Evolutionary conservation across 2,113 vertebrate genomes (phyloP).

Genomic region (Lampris megalopsis): DNA sequence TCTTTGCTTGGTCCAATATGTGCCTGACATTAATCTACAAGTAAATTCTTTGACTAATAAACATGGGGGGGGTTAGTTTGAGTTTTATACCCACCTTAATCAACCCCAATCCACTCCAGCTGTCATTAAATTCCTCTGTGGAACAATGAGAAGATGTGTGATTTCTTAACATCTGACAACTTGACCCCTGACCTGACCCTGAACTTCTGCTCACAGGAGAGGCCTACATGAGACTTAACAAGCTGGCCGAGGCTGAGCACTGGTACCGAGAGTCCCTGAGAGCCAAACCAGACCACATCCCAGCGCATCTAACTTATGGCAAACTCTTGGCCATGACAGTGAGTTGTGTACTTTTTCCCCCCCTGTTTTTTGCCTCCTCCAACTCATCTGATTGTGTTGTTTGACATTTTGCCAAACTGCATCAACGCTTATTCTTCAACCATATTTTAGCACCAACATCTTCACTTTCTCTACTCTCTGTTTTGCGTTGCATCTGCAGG

Average conservation of each 20-base stretch:
- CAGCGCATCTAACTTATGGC: slow-evolving; percentile 96
- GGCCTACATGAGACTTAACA: slow-evolving; percentile 94
- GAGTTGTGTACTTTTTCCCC: slow-evolving; percentile 54
- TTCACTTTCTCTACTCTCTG: slow-evolving; percentile 15
- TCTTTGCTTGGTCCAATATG: not conserved
- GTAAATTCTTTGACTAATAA: not conserved
- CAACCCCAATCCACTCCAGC: not conserved
- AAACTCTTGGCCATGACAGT: slow-evolving; percentile 94
- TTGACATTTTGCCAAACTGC: not conserved
- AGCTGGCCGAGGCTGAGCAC: slow-evolving; percentile 90
- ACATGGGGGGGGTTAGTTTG: not conserved
- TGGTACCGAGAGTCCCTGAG: slow-evolving; percentile 94
- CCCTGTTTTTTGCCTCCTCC: not conserved
- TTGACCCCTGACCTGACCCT: slow-evolving; percentile 55
- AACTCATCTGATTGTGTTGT: not conserved
- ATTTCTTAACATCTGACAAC: slow-evolving; percentile 62
- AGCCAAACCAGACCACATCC: slow-evolving; percentile 96
- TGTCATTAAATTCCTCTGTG: slow-evolving; percentile 21
- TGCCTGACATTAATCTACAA: not conserved
- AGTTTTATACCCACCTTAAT: not conserved
- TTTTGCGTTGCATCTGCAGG: slow-evolving; percentile 10
- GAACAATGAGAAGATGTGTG: slow-evolving; percentile 56
- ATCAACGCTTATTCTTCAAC: slow-evolving; percentile 6
- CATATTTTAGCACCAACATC: not conserved
- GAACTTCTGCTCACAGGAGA: slow-evolving; percentile 85